These are phyloP conservation scores for Ctenoplectra terminalis DNA, from an alignment of 1,140 invertebrate genomes.

Conservation along the genomic window DNA sequence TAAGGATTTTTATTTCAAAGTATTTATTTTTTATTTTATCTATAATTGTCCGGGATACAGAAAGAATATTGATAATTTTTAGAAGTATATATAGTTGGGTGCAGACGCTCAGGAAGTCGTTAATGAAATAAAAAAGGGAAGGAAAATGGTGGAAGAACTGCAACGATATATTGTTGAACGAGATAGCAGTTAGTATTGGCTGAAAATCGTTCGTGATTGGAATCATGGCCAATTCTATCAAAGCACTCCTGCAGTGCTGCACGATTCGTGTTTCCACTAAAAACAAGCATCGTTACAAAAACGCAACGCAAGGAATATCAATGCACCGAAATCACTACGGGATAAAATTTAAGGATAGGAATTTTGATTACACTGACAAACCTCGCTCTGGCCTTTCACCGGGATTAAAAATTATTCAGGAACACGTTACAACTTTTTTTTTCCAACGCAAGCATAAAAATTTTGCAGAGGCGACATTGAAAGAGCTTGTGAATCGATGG, in stretches of 20 bases:
- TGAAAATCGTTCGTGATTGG: constrained; percentile 44
- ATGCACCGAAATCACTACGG: constrained; percentile 18
- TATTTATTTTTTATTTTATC: too few relatives aligned
- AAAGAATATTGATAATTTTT: not conserved
- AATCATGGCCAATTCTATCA: constrained; percentile 34
- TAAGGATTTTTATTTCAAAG: not conserved
- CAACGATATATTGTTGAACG: constrained; percentile 9
- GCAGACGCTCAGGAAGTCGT: not conserved
- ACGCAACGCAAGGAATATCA: constrained; percentile 39
- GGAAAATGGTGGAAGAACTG: not conserved
- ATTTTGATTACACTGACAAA: too few relatives aligned
- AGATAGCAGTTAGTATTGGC: constrained; percentile 25
- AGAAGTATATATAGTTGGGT: too few relatives aligned
- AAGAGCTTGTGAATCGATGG: too few relatives aligned
- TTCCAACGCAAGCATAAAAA: too few relatives aligned
- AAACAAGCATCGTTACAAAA: constrained; percentile 45
- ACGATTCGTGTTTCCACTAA: constrained; percentile 30
- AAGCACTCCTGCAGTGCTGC: constrained; percentile 18
- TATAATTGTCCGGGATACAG: too few relatives aligned
- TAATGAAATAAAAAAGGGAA: constrained; percentile 1
- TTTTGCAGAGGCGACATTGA: too few relatives aligned
- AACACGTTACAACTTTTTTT: too few relatives aligned
- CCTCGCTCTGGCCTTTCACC: too few relatives aligned
- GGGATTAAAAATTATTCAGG: too few relatives aligned
- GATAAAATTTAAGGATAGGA: too few relatives aligned